These are phyloP conservation scores for Prionailurus bengalensis DNA, from an alignment of 2,113 vertebrate genomes.

Conservation along the genomic window DNA sequence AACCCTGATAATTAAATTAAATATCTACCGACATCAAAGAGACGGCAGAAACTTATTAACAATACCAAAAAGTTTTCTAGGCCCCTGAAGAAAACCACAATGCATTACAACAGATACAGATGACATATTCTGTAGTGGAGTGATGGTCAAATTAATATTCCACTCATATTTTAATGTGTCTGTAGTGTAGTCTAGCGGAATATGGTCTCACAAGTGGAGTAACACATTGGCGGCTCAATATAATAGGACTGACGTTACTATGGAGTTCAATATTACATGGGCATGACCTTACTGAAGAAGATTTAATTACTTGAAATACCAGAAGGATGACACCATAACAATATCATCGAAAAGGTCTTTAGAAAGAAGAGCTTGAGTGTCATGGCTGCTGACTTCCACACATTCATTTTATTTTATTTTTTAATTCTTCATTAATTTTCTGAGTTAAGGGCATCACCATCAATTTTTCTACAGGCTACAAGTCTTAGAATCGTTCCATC, in stretches of 20 bases:
- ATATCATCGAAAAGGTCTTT: slow-evolving; percentile 45
- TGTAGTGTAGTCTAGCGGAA: slow-evolving; percentile 53
- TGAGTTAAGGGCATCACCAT: not conserved
- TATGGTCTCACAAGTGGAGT: slow-evolving; percentile 52
- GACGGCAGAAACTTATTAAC: slow-evolving; percentile 67
- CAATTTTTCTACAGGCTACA: not conserved
- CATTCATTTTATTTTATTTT: not conserved
- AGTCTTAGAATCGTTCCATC: not conserved
- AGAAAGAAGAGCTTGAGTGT: slow-evolving; percentile 15
- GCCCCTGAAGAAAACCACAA: slow-evolving; percentile 8
- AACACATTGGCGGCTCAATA: slow-evolving; percentile 32
- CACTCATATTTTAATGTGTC: slow-evolving; percentile 62
- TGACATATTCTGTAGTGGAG: slow-evolving; percentile 1
- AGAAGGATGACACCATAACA: slow-evolving; percentile 58
- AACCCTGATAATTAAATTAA: slow-evolving; percentile 82
- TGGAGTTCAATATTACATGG: slow-evolving; percentile 62
- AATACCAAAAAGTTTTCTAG: slow-evolving; percentile 64
- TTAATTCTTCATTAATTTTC: not conserved
- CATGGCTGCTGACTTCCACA: slow-evolving; percentile 35
- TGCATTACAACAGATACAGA: slow-evolving; percentile 63
- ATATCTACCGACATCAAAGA: slow-evolving; percentile 64
- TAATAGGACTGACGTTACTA: slow-evolving; percentile 52
- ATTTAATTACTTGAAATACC: slow-evolving; percentile 79
- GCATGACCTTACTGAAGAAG: slow-evolving; percentile 68
- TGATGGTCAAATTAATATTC: slow-evolving; percentile 70